phyloP scores from a whole-genome alignment of 2,113 vertebrate genomes.

The Psittacara wagleri region DNA sequence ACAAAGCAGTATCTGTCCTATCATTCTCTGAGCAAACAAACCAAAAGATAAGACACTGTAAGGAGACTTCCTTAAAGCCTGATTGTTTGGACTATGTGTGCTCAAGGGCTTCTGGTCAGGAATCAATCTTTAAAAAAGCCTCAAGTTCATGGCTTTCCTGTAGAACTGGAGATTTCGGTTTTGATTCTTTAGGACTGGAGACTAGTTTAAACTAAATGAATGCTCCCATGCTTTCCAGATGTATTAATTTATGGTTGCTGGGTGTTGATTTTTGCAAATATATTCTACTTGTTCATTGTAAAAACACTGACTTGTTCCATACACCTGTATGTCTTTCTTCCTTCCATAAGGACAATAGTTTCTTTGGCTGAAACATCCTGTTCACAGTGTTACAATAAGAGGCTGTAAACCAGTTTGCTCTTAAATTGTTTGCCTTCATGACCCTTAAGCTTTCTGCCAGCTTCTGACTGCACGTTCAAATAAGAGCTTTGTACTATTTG shows the following conservation, averaged over 20 bases:
- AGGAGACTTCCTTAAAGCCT: not conserved
- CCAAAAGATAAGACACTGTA: not conserved
- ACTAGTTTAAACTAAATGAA: not conserved
- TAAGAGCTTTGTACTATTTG: not conserved
- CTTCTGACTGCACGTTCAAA: not conserved
- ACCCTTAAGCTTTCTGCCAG: slow-evolving; percentile 47
- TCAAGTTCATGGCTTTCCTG: not conserved
- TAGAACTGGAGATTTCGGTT: not conserved
- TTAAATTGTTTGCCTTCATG: slow-evolving; percentile 32
- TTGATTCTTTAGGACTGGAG: not conserved
- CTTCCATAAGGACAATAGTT: not conserved
- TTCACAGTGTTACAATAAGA: not conserved
- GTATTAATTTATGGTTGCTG: not conserved
- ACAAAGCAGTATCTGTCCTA: not conserved
- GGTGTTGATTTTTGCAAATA: not conserved
- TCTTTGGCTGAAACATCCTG: slow-evolving; percentile 30
- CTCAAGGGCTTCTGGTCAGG: not conserved
- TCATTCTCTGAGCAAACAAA: not conserved
- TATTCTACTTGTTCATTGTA: not conserved
- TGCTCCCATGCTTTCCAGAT: not conserved
- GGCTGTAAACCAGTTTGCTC: not conserved
- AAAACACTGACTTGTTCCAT: not conserved
- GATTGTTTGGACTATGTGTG: not conserved
- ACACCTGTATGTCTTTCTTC: not conserved
- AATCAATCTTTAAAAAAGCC: not conserved